phyloP scores from a whole-genome alignment of 1,140 invertebrate genomes.

The Plodia interpunctella region DNA sequence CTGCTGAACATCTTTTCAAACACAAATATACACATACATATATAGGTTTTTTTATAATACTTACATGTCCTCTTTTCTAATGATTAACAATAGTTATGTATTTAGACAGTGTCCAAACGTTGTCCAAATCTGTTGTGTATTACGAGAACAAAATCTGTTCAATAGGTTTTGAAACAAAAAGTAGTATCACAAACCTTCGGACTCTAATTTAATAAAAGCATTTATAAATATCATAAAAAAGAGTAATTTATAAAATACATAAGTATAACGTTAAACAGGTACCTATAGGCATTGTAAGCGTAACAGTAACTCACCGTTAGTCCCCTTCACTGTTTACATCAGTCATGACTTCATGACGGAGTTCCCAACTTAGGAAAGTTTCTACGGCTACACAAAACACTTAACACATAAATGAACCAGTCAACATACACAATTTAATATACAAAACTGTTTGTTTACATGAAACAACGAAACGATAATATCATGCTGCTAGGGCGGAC shows the following conservation, averaged over 20 bases:
- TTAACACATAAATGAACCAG: conserved; percentile 17
- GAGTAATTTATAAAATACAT: background rate
- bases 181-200: too few relatives aligned
- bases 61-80: too few relatives aligned
- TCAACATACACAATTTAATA: conserved; percentile 33
- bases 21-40: too few relatives aligned
- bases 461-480: conserved; percentile 51
- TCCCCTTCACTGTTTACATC: conserved; percentile 17
- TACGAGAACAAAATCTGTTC: too few relatives aligned
- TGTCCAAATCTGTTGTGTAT: too few relatives aligned
- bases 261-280: background rate
- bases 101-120: too few relatives aligned
- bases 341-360: conserved; percentile 9
- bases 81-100: too few relatives aligned
- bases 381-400: conserved; percentile 21
- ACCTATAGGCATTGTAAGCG: conserved; percentile 7
- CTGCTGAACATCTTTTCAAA: too few relatives aligned
- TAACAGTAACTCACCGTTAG: conserved; percentile 28
- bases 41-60: too few relatives aligned
- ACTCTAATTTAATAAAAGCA: too few relatives aligned
- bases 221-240: too few relatives aligned
- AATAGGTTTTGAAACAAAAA: too few relatives aligned
- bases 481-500: conserved; percentile 60
- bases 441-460: conserved; percentile 64
- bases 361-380: conserved; percentile 13